Conservation (phyloP, 2,888 invertebrate genomes). For the Protophormia terraenovae region DNA sequence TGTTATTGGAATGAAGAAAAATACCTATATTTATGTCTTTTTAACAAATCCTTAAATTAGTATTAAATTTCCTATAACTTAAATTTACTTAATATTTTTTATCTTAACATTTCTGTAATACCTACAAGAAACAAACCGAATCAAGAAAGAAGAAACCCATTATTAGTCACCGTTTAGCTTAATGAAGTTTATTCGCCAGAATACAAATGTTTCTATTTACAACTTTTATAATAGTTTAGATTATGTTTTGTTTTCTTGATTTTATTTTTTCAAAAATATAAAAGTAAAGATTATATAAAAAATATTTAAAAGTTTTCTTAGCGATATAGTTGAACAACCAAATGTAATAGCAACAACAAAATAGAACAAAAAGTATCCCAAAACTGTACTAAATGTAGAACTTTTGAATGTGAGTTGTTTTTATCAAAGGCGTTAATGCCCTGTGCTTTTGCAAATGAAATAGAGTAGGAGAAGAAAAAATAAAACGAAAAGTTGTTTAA, state of each 20-base stretch:
- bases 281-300: slow-evolving; percentile 54
- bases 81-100: neutral
- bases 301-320: slow-evolving; percentile 51
- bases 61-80: too few relatives aligned
- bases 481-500: slow-evolving; percentile 42
- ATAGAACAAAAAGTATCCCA: slow-evolving; percentile 19
- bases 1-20: too few relatives aligned
- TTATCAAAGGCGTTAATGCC: slow-evolving; percentile 49
- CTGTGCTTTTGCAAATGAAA: slow-evolving; percentile 6
- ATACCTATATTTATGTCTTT: too few relatives aligned
- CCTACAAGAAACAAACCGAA: neutral
- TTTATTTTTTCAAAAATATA: slow-evolving; percentile 27
- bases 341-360: too few relatives aligned
- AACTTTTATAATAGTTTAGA: slow-evolving; percentile 49
- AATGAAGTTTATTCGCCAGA: slow-evolving; percentile 54
- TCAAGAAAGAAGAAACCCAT: slow-evolving; percentile 16
- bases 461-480: neutral
- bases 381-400: slow-evolving; percentile 14
- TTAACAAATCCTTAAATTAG: neutral
- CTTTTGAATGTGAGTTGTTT: slow-evolving; percentile 8
- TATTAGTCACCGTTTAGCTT: slow-evolving; percentile 58
- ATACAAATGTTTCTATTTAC: slow-evolving; percentile 59
- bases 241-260: slow-evolving; percentile 18
- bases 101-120: neutral
- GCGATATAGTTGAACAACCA: neutral